phyloP scores from a whole-genome alignment of 2,888 invertebrate species.

The Diarsia rubi region DNA sequence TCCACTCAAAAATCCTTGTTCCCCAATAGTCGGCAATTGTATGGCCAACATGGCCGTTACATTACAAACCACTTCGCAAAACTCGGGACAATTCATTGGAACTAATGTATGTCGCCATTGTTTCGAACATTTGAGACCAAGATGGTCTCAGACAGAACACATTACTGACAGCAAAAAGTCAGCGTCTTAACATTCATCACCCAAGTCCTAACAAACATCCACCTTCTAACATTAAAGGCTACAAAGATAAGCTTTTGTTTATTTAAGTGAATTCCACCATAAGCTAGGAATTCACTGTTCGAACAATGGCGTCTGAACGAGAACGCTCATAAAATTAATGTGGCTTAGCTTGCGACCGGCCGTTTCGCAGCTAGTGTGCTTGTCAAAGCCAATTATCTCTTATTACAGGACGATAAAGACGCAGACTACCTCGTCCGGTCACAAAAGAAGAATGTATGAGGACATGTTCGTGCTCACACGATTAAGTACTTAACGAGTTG shows the following conservation, averaged over 20 bases:
- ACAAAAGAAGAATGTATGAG: conserved; percentile 49
- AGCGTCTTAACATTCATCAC: background rate
- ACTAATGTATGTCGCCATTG: background rate
- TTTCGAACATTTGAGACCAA: background rate
- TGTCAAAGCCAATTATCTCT: conserved; percentile 74
- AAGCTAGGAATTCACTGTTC: conserved; percentile 67
- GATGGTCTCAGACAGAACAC: background rate
- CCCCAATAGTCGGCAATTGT: background rate
- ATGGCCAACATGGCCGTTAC: background rate
- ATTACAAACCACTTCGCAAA: background rate
- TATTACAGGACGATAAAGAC: conserved; percentile 71
- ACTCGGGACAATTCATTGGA: background rate
- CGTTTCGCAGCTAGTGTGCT: conserved; percentile 66
- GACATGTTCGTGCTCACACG: conserved; percentile 46
- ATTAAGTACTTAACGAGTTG: conserved; percentile 31
- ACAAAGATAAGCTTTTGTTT: conserved; percentile 51
- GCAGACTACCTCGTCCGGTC: conserved; percentile 56
- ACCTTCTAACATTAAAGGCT: conserved; percentile 36
- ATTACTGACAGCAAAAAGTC: conserved; percentile 1
- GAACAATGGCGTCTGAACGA: conserved; percentile 67
- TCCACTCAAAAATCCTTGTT: background rate
- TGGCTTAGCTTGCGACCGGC: conserved; percentile 64
- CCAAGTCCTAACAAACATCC: conserved; percentile 17
- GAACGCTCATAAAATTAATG: conserved; percentile 75
- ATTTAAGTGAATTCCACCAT: conserved; percentile 55